Evolutionary conservation across 1,140 invertebrate genomes (phyloP).

Genomic region (Heliconius nattereri): DNA sequence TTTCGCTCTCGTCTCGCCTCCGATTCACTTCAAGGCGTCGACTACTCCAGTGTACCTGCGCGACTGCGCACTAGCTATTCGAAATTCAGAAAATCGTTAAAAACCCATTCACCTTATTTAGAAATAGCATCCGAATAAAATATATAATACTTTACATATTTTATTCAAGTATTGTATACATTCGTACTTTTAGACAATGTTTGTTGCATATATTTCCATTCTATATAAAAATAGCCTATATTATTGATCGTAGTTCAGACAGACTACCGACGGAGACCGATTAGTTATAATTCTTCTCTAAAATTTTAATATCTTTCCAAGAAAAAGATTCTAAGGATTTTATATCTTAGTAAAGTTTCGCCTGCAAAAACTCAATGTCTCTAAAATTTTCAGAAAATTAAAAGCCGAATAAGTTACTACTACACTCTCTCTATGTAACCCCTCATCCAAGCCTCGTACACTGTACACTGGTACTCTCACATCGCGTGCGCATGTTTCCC

Average conservation of each 20-base stretch:
- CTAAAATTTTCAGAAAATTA: neutral
- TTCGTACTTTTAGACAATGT: neutral
- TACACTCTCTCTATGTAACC: neutral
- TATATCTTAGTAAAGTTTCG: neutral
- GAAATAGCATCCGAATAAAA: neutral
- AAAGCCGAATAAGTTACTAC: neutral
- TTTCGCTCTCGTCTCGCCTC: neutral
- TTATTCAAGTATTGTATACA: neutral
- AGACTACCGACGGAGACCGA: too few species aligned
- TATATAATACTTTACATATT: neutral
- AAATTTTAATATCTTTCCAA: too few species aligned
- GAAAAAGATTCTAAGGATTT: too few species aligned
- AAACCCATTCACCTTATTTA: slow-evolving; percentile 11
- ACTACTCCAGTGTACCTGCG: neutral
- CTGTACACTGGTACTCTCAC: neutral
- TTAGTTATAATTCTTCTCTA: too few species aligned
- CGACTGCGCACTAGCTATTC: neutral
- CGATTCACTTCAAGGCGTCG: neutral
- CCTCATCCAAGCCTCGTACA: neutral
- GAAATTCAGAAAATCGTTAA: neutral
- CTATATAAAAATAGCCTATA: too few species aligned
- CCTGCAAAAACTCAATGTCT: too few species aligned
- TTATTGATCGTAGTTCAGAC: too few species aligned
- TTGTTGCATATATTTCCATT: neutral
- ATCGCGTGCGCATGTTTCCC: slow-evolving; percentile 2